phyloP scores from a whole-genome alignment of 2,113 vertebrate species.

The Rhinoderma darwinii region DNA sequence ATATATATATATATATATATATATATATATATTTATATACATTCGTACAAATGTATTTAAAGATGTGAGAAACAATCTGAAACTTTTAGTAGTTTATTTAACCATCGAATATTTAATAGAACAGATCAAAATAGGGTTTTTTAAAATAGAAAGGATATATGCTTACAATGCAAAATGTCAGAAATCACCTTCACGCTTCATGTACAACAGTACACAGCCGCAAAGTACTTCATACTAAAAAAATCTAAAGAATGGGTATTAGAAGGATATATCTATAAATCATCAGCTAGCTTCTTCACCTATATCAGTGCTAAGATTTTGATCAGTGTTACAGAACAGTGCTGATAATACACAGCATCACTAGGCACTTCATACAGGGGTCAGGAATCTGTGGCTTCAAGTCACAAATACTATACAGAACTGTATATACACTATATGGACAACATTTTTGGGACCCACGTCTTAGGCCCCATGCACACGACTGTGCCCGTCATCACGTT shows the following conservation, averaged over 20 bases:
- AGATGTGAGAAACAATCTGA: slow-evolving; percentile 60
- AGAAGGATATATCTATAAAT: slow-evolving; percentile 61
- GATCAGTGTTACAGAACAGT: too few relatives aligned
- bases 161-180: slow-evolving; percentile 64
- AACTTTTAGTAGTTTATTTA: slow-evolving; percentile 62
- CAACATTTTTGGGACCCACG: too few relatives aligned
- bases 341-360: too few relatives aligned
- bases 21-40: too few relatives aligned
- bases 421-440: too few relatives aligned
- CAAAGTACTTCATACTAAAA: slow-evolving; percentile 14
- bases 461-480: too few relatives aligned
- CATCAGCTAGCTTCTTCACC: not conserved
- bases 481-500: too few relatives aligned
- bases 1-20: too few relatives aligned
- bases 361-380: not conserved
- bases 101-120: slow-evolving; percentile 60
- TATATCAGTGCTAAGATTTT: not conserved
- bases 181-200: slow-evolving; percentile 67
- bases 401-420: not conserved
- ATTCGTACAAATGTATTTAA: too few relatives aligned
- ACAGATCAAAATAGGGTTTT: slow-evolving; percentile 62
- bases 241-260: slow-evolving; percentile 58
- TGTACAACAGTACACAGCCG: slow-evolving; percentile 54
- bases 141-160: slow-evolving; percentile 63
- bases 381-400: not conserved